Percentiles rank a stretch among this genome's conserved stretches.
These are phyloP conservation scores for Suillia variegata DNA, from an alignment of 2,888 invertebrate species.

Conservation along the genomic window DNA sequence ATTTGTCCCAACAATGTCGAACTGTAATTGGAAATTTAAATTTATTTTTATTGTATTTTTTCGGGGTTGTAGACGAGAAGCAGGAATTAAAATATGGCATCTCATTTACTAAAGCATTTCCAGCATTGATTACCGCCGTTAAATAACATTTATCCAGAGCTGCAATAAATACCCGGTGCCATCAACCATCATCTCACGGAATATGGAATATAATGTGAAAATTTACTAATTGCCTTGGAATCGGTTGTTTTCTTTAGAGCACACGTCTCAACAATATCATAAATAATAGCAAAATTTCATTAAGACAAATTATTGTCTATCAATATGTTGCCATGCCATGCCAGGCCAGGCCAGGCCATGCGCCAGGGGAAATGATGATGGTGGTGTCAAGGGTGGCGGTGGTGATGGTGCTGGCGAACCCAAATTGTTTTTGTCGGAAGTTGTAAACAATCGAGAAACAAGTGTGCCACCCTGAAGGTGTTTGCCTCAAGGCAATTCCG, in stretches of 20 bases:
- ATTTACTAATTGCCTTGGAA: constrained; percentile 2
- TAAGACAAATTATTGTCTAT: constrained; percentile 63
- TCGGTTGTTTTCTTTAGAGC: not conserved
- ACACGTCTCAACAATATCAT: constrained; percentile 57
- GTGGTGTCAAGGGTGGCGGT: not conserved
- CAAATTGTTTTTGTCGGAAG: not conserved
- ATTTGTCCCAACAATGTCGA: too few species aligned
- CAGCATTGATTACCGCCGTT: too few species aligned
- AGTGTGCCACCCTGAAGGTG: not conserved
- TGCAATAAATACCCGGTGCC: too few species aligned
- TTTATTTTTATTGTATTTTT: too few species aligned
- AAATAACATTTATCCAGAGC: too few species aligned
- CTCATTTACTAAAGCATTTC: too few species aligned
- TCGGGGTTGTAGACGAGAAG: too few species aligned
- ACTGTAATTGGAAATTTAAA: too few species aligned
- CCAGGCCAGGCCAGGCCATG: not conserved
- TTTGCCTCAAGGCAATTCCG: not conserved
- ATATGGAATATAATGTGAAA: not conserved
- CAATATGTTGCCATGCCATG: constrained; percentile 59
- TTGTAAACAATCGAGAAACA: constrained; percentile 1
- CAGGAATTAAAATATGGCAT: too few species aligned
- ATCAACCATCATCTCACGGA: too few species aligned
- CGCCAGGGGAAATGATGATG: not conserved
- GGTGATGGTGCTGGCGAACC: not conserved
- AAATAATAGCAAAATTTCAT: constrained; percentile 61